Evolutionary conservation across 2,888 invertebrate genomes (phyloP), one percentile per base, ranked within the genome.

Genomic region (Criorhina ranunculi): DNA sequence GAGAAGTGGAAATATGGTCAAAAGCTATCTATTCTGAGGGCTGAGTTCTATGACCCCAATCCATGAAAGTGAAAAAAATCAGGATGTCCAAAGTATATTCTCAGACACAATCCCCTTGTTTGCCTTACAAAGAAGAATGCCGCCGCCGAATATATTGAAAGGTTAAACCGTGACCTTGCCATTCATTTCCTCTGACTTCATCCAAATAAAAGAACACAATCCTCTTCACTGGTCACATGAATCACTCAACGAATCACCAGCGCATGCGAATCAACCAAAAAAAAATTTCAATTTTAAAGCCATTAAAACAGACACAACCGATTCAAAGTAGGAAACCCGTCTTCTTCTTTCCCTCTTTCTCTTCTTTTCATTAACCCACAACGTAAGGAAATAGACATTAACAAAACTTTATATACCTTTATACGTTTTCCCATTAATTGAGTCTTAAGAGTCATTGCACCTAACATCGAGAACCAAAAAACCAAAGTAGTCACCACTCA

Each of bases 361-460:
- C 69, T 46, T 12, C 40, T 12, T 31, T 49, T 66, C 59, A 70
- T 72, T 42, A 73, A 73, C 37, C 69, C 12, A 37, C n/a, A 60
- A 70, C 19, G 31, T 6, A 29, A 72, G 46, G 7, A 40, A 49
- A 57, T 7, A 37, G 17, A 60, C 31, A 53, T 31, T 31, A n/a
- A 49, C 62, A 64, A 67, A 69, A 75, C 24, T 11, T 29, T 29
- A 57, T 72, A 37, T 33, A 46, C 42, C 33, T 24, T 33, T 40
- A 17, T 29, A 33, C 11, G 31, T 64, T 64, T 79, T 51, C 29
- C 46, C 60, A 67, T 66, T 64, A 75, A 55, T 80, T 75, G 73
- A 60, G 35, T 33, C 51, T 37, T 60, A 33, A 51, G 33, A 78
- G 82, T 83, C 82, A 83, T 83, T 83, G 79, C 59, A 72, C 79